Percentiles rank a stretch among this genome's conserved stretches.
These are phyloP conservation scores for Planococcus citri DNA, from an alignment of 1,140 invertebrate genomes.

Conservation along the genomic window DNA sequence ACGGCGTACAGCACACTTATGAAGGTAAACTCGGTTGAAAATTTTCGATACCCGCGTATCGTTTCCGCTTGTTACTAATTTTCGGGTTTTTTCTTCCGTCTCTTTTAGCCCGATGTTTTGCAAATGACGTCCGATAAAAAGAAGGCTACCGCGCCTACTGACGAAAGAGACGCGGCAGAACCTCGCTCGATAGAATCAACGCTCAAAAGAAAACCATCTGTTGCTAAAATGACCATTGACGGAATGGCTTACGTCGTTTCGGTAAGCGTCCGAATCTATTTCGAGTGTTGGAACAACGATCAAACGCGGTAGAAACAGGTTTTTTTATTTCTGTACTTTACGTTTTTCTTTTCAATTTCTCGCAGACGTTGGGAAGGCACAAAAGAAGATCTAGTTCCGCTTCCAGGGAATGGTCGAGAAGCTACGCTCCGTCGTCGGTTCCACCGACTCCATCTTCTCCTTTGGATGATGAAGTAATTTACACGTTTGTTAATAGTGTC, in stretches of 20 bases:
- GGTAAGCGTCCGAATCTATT: slow-evolving; percentile 35
- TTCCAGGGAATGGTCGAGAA: slow-evolving; percentile 39
- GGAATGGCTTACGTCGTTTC: slow-evolving; percentile 55
- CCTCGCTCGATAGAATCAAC: slow-evolving; percentile 23
- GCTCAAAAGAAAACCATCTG: slow-evolving; percentile 46
- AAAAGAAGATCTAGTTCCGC: slow-evolving; percentile 32
- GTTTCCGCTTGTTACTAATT: background rate
- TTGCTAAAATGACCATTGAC: slow-evolving; percentile 50
- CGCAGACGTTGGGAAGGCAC: slow-evolving; percentile 39
- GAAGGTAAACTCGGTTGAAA: background rate
- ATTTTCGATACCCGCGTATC: background rate
- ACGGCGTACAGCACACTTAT: background rate
- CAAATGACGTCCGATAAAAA: slow-evolving; percentile 26
- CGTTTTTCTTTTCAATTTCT: slow-evolving; percentile 8
- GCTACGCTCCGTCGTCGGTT: slow-evolving; percentile 38
- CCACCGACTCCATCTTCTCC: slow-evolving; percentile 26
- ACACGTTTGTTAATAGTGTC: background rate
- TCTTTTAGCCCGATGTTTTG: slow-evolving; percentile 34
- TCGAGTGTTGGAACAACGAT: background rate
- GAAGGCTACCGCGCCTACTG: background rate
- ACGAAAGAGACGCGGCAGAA: slow-evolving; percentile 29
- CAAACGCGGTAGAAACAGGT: background rate
- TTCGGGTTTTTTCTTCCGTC: background rate
- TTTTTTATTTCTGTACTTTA: background rate
- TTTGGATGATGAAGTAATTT: slow-evolving; percentile 31